phyloP scores from a whole-genome alignment of 2,113 vertebrate genomes.

The Seriola aureovittata region DNA sequence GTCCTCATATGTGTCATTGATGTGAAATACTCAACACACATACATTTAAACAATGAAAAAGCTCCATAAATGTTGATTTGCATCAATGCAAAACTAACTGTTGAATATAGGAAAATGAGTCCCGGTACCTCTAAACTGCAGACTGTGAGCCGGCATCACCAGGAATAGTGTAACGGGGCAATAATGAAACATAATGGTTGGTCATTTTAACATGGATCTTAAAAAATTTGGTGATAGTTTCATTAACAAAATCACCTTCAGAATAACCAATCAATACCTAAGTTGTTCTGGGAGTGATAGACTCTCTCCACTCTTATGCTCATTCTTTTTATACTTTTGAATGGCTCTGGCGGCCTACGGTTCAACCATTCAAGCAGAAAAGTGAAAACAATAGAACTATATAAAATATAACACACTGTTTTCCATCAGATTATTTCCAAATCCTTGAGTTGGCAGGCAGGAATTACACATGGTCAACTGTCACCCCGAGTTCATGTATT shows the following conservation, averaged over 20 bases:
- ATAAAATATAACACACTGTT: not conserved
- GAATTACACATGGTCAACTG: not conserved
- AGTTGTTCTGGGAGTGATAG: not conserved
- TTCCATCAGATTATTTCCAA: not conserved
- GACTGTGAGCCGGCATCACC: not conserved
- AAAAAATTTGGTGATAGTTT: not conserved
- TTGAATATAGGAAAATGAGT: constrained; percentile 5
- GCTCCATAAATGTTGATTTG: not conserved
- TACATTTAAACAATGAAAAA: not conserved
- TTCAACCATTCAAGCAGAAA: not conserved
- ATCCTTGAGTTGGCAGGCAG: not conserved
- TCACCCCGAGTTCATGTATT: not conserved
- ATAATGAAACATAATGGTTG: not conserved
- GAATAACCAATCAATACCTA: not conserved
- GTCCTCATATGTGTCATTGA: not conserved
- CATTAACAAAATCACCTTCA: not conserved
- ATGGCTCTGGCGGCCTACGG: not conserved
- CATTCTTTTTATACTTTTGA: not conserved
- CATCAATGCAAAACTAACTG: not conserved
- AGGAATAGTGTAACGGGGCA: not conserved
- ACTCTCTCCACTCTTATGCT: not conserved
- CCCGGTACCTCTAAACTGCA: not conserved
- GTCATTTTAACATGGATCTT: not conserved
- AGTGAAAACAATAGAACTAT: not conserved
- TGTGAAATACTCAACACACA: not conserved